Evolutionary conservation across 64 coral and sea anemone species (phyloP), one percentile per base, ranked within the genome.

Genomic region (Montipora capricornis): DNA sequence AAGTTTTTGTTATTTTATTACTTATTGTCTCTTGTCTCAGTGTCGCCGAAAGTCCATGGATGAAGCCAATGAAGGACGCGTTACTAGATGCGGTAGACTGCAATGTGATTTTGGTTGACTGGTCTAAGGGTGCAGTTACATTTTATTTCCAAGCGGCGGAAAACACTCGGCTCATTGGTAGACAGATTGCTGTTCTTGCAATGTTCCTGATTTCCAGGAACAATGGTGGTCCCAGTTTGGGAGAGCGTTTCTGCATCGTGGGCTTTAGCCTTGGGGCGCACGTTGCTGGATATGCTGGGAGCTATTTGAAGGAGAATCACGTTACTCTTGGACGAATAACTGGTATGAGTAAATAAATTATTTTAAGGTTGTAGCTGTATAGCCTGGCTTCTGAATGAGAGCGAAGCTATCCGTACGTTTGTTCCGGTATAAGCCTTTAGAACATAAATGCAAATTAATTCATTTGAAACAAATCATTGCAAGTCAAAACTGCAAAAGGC

Each of bases 31-130:
- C 13, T 64, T 64, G 8, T 15, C 14, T 77, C n/a, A 75, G 64
- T 22, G n/a, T 86, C 45, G 37, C 74, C 6, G 47, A 22, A 22
- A 57, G 53, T 29, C 26, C 26, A 57, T 95, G 77, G 84, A 55
- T 48, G 12, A 8, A 47, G 7, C 17, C 8, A 47, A 88, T 95
- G 66, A 95, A 95, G 44, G 49, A 95, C 26, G 87, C 83, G 2
- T 44, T 95, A 4, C 68, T 95, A 4, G 2, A 46, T 1, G 61
- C 80, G 53, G 78, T 88, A 49, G 68, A 89, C 13, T 59, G 69
- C 57, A 95, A 95, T 75, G 94, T 95, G 0, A 92, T 92, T 44
- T 83, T 92, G 49, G 90, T 95, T 10, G 84, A 95, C 73, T 95
- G 94, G 94, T 76, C 81, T 15, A 66, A 77, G 74, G 94, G 94